Evolutionary conservation across 2,113 vertebrate genomes (phyloP).

Genomic region (Labrus mixtus): DNA sequence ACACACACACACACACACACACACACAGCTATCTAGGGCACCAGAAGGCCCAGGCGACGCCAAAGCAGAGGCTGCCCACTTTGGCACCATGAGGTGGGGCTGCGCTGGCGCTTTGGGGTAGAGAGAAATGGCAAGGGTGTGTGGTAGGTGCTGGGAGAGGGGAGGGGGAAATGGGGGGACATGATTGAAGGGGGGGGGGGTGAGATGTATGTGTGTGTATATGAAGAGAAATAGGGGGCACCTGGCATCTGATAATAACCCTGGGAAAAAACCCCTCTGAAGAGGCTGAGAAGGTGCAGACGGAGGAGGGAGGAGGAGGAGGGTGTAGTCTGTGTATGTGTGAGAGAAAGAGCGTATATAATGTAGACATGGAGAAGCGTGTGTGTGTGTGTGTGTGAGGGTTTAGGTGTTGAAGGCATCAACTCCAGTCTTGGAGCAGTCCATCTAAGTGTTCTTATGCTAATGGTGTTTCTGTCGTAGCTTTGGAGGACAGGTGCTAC

Average conservation of each 20-base stretch:
- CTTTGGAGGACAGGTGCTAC: constrained; percentile 57
- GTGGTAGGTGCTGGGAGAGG: constrained; percentile 64
- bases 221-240: constrained; percentile 39
- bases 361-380: constrained; percentile 11
- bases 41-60: constrained; percentile 82
- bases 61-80: constrained; percentile 83
- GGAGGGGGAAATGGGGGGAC: constrained; percentile 10
- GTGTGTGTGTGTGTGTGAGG: constrained; percentile 3
- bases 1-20: constrained; percentile 57
- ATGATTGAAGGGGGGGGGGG: constrained; percentile 12
- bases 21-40: constrained; percentile 81
- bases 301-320: constrained; percentile 16
- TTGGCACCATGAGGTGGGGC: constrained; percentile 79
- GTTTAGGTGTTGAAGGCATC: constrained; percentile 32
- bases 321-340: constrained; percentile 34
- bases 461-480: constrained; percentile 48
- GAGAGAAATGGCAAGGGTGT: constrained; percentile 74
- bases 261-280: constrained; percentile 75
- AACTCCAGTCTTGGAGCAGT: constrained; percentile 37
- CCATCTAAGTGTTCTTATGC: constrained; percentile 56
- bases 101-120: constrained; percentile 70
- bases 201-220: constrained; percentile 19
- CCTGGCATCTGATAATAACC: constrained; percentile 78
- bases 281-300: constrained; percentile 65
- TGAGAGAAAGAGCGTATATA: constrained; percentile 40